These are phyloP conservation scores for Rhagophthalmus giganteus DNA, from an alignment of 2,888 invertebrate genomes.

Conservation along the genomic window DNA sequence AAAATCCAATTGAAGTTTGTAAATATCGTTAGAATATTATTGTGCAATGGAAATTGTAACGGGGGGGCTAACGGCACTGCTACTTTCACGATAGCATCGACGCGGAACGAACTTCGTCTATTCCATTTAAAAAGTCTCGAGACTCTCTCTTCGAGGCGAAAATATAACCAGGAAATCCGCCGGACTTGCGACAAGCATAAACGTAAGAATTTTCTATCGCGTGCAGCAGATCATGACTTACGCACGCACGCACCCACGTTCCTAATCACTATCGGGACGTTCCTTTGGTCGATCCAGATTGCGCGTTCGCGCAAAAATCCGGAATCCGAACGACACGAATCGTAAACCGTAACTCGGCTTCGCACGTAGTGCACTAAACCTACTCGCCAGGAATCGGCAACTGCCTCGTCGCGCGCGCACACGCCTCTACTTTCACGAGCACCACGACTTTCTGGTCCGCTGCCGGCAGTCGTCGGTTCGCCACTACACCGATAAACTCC, in stretches of 20 bases:
- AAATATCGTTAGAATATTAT: conserved; percentile 18
- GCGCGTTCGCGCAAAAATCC: conserved; percentile 19
- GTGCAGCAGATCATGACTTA: too few species aligned
- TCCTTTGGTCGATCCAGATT: conserved; percentile 13
- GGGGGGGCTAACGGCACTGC: conserved; percentile 32
- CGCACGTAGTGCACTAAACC: conserved; percentile 51
- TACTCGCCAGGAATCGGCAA: conserved; percentile 37
- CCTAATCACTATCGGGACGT: neutral
- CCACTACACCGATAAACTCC: conserved; percentile 22
- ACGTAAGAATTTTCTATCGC: too few species aligned
- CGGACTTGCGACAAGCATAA: conserved; percentile 1
- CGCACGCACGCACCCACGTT: conserved; percentile 13
- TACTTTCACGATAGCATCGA: conserved; percentile 36
- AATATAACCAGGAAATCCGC: conserved; percentile 19
- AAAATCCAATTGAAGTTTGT: conserved; percentile 10
- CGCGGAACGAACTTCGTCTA: conserved; percentile 31
- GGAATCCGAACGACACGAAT: conserved; percentile 10
- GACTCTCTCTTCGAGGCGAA: conserved; percentile 23
- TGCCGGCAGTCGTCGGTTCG: conserved; percentile 16
- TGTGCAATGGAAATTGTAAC: conserved; percentile 31
- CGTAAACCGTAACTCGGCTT: conserved; percentile 14
- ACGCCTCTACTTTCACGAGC: conserved; percentile 42
- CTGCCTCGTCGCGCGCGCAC: conserved; percentile 34
- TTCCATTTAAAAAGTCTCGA: conserved; percentile 22
- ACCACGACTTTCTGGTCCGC: conserved; percentile 28